phyloP scores from a whole-genome alignment of 2,797 vertebrate genomes.

The Linurgus olivaceus region DNA sequence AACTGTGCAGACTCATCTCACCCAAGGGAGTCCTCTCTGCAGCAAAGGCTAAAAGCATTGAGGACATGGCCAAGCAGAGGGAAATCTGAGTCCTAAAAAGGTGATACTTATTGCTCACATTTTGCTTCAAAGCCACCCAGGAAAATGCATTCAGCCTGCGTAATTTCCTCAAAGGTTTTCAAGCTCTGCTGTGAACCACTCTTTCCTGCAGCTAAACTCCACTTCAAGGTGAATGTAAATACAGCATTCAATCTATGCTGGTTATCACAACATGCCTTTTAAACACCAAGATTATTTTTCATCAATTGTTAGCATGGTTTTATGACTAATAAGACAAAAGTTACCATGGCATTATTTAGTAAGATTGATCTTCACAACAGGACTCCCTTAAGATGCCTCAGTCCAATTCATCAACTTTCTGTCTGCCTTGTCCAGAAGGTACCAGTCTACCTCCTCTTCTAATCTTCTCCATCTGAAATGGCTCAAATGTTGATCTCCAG shows the following conservation, averaged over 20 bases:
- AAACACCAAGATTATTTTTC: not conserved
- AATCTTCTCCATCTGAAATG: not conserved
- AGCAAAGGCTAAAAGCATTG: not conserved
- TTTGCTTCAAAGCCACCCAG: not conserved
- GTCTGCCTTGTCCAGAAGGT: not conserved
- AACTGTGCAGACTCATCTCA: not conserved
- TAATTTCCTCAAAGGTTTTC: not conserved
- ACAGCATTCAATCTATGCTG: fast-evolving
- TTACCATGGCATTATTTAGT: not conserved
- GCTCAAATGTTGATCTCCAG: not conserved
- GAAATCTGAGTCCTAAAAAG: not conserved
- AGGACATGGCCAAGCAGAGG: not conserved
- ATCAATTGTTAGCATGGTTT: not conserved
- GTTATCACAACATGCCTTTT: not conserved
- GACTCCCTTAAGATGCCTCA: not conserved
- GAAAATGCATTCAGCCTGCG: not conserved
- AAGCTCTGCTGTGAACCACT: not conserved
- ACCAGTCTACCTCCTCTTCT: not conserved
- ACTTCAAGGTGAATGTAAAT: not conserved
- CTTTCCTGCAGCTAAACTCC: not conserved
- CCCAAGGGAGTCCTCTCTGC: not conserved
- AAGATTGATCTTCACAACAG: not conserved
- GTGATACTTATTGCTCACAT: not conserved
- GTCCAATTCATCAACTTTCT: not conserved
- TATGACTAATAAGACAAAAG: not conserved